These are phyloP conservation scores for Gadus chalcogrammus DNA, from an alignment of 2,113 vertebrate genomes.

Conservation along the genomic window DNA sequence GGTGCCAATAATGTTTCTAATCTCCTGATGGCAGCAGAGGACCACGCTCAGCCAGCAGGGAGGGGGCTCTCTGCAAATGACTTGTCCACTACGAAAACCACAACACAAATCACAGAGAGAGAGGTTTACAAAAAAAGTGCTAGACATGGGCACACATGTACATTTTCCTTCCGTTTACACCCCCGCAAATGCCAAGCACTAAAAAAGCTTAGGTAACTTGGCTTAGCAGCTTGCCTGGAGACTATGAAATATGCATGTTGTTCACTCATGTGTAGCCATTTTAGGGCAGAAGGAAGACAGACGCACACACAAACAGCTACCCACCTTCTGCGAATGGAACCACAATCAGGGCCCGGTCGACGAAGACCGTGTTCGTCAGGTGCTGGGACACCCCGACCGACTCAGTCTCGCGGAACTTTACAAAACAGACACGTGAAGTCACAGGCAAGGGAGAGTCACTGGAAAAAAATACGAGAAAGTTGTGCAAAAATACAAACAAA, in stretches of 20 bases:
- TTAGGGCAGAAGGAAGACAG: background rate
- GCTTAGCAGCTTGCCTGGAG: conserved; percentile 33
- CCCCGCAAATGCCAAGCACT: conserved; percentile 52
- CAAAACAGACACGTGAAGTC: conserved; percentile 99
- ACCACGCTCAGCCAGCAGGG: conserved; percentile 98
- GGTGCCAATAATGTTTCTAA: conserved; percentile 97
- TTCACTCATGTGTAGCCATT: conserved; percentile 23
- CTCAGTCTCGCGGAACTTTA: conserved; percentile 98
- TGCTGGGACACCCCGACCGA: conserved; percentile 98
- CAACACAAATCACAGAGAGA: conserved; percentile 99
- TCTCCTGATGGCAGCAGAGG: conserved; percentile 95
- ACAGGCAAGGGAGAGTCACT: conserved; percentile 99
- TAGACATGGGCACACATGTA: conserved; percentile 74
- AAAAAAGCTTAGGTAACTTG: conserved; percentile 45
- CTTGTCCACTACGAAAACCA: conserved; percentile 99
- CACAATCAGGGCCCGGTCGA: conserved; percentile 99
- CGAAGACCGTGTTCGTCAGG: conserved; percentile 99
- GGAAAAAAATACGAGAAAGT: conserved; percentile 77
- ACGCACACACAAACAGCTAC: conserved; percentile 66
- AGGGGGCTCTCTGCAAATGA: conserved; percentile 95
- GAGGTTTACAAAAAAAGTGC: conserved; percentile 91
- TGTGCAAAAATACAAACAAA: conserved; percentile 74
- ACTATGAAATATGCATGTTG: conserved; percentile 36
- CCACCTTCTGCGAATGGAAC: conserved; percentile 99
- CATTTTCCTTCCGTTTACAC: conserved; percentile 51